A percentile compares a stretch with the other conserved stretches of the same genome.
Evolutionary conservation across 2,797 vertebrate genomes (phyloP).

Genomic region (Microcaecilia unicolor): DNA sequence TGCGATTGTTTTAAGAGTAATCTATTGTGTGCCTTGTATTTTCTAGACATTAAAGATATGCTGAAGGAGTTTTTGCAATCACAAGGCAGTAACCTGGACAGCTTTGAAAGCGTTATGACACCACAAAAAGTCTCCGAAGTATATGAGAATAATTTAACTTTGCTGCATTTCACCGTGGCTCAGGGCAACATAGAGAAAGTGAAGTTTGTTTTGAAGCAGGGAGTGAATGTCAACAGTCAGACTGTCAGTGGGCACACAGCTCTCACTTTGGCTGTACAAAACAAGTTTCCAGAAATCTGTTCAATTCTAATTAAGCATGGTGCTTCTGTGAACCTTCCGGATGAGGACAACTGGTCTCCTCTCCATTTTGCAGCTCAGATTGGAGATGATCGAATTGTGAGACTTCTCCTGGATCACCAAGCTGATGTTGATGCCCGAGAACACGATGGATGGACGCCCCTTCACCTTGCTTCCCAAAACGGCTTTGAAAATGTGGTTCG

Average conservation of each 20-base stretch:
- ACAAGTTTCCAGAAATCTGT: conserved; percentile 52
- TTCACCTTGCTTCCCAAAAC: conserved; percentile 79
- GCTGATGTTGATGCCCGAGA: conserved; percentile 48
- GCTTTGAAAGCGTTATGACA: conserved; percentile 12
- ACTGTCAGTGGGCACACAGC: conserved; percentile 61
- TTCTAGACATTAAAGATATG: background rate
- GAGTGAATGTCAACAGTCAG: conserved; percentile 53
- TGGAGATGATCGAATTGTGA: conserved; percentile 53
- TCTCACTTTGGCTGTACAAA: conserved; percentile 59
- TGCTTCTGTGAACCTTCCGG: conserved; percentile 38
- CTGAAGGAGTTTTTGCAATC: accelerated
- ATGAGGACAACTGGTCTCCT: conserved; percentile 66
- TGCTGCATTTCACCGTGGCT: conserved; percentile 63
- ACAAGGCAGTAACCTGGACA: accelerated
- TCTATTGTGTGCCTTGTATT: too few relatives aligned
- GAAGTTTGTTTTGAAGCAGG: conserved; percentile 50
- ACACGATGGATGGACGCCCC: conserved; percentile 61
- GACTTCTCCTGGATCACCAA: conserved; percentile 63
- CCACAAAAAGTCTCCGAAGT: conserved; percentile 36
- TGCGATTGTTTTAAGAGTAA: too few relatives aligned
- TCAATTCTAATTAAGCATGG: conserved; percentile 48
- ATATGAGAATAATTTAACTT: conserved; percentile 45
- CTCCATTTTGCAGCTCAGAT: conserved; percentile 77
- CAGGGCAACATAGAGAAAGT: conserved; percentile 55
- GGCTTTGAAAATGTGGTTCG: conserved; percentile 69